Conservation (phyloP, 2,888 invertebrate genomes). For the Frankliniella fusca region DNA sequence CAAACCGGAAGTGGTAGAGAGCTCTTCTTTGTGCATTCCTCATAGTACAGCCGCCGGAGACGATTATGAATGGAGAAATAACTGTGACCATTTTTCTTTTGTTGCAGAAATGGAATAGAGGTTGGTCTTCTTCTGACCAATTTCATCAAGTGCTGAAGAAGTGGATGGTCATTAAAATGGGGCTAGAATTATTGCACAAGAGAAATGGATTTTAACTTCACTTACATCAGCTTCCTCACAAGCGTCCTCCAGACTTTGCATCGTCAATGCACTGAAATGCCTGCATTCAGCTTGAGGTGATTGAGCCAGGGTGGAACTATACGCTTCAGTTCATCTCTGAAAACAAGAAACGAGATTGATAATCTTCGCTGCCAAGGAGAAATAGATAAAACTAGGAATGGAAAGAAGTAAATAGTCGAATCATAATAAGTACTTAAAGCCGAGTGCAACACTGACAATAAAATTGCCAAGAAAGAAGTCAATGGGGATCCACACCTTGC, state of each 20-base stretch:
- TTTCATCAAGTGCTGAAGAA: slow-evolving; percentile 8
- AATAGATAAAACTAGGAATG: too few species aligned
- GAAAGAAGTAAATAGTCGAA: too few species aligned
- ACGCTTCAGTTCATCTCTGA: neutral
- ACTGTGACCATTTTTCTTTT: slow-evolving; percentile 35
- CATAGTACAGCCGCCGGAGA: slow-evolving; percentile 48
- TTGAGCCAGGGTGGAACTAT: neutral
- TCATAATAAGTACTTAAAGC: too few species aligned
- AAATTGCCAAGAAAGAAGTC: neutral
- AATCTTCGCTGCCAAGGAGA: too few species aligned
- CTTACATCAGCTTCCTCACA: slow-evolving; percentile 64
- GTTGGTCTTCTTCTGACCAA: slow-evolving; percentile 30
- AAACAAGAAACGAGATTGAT: neutral
- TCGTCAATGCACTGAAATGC: slow-evolving; percentile 45
- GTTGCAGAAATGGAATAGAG: slow-evolving; percentile 38
- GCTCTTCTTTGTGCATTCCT: slow-evolving; percentile 46
- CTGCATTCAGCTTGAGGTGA: neutral
- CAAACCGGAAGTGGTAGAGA: slow-evolving; percentile 34
- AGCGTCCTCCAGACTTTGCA: slow-evolving; percentile 64
- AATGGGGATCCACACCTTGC: too few species aligned
- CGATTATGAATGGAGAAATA: slow-evolving; percentile 49
- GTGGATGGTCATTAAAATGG: slow-evolving; percentile 26
- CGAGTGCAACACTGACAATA: neutral
- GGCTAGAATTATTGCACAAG: slow-evolving; percentile 38
- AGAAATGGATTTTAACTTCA: slow-evolving; percentile 39